These are phyloP conservation scores for Dallia pectoralis DNA, from an alignment of 2,797 vertebrate genomes.

Conservation along the genomic window DNA sequence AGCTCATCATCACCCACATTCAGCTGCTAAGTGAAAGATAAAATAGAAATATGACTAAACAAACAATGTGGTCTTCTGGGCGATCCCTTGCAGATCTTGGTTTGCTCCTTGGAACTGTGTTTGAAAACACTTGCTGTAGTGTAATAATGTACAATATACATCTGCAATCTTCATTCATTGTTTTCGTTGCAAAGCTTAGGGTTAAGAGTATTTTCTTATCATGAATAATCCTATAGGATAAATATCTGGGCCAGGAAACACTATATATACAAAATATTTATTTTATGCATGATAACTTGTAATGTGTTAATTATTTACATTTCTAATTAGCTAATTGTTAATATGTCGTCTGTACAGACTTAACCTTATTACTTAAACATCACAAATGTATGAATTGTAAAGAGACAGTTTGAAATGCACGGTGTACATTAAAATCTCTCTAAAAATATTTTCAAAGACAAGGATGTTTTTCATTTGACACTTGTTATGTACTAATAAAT, in stretches of 20 bases:
- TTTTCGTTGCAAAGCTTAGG: not conserved
- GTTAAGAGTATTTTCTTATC: not conserved
- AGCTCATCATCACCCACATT: too few relatives aligned
- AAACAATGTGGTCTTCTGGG: too few relatives aligned
- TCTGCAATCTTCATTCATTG: not conserved
- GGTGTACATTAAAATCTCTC: conserved; percentile 53
- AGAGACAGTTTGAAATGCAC: conserved; percentile 46
- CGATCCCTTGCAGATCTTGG: too few relatives aligned
- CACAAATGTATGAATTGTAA: conserved; percentile 35
- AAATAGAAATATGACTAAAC: too few relatives aligned
- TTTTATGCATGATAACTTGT: conserved; percentile 49
- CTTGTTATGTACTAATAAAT: too few relatives aligned
- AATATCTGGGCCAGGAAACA: not conserved
- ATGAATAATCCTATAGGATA: not conserved
- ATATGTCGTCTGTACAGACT: conserved; percentile 16
- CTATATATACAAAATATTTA: conserved; percentile 24
- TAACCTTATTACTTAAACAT: conserved; percentile 22
- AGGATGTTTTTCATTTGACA: conserved; percentile 17
- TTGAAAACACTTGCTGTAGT: too few relatives aligned
- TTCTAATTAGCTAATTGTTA: conserved; percentile 12
- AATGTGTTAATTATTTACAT: too few relatives aligned
- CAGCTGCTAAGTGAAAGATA: too few relatives aligned
- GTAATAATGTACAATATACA: not conserved
- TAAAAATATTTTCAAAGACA: conserved; percentile 34
- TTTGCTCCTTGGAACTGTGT: too few relatives aligned